These are phyloP conservation scores for Chinchilla lanigera DNA, from an alignment of 2,113 vertebrate genomes.

Conservation along the genomic window DNA sequence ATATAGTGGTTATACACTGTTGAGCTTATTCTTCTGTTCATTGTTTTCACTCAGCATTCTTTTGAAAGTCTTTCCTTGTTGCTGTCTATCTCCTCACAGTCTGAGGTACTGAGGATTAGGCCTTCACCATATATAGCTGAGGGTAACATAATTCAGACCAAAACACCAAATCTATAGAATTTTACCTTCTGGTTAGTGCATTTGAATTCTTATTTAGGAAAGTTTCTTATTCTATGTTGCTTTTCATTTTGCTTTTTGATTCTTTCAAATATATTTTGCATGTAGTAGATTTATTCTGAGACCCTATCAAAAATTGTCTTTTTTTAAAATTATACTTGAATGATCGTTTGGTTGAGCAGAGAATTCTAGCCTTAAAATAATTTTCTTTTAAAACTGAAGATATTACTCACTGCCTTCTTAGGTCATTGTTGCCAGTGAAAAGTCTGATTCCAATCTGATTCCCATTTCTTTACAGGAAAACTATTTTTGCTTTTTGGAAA, in stretches of 20 bases:
- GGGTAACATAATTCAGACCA: neutral
- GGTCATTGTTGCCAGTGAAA: neutral
- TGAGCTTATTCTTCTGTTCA: neutral
- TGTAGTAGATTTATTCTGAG: neutral
- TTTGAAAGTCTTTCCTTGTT: neutral
- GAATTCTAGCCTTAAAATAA: slow-evolving; percentile 26
- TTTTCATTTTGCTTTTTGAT: neutral
- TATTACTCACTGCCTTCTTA: neutral
- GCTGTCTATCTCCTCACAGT: neutral
- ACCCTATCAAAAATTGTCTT: neutral
- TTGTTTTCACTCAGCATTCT: neutral
- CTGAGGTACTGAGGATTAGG: neutral
- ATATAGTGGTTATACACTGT: neutral
- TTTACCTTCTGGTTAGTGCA: neutral
- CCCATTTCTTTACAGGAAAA: neutral
- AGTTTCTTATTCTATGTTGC: neutral
- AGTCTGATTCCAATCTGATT: neutral
- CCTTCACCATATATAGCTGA: neutral
- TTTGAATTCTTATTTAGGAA: slow-evolving; percentile 12
- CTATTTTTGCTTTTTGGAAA: neutral
- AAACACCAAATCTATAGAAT: neutral
- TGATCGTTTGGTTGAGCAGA: neutral
- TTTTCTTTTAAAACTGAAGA: neutral
- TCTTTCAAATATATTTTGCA: slow-evolving; percentile 9
- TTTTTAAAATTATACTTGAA: neutral